These are phyloP conservation scores for Pseudochaenichthys georgianus DNA, from an alignment of 2,797 vertebrate species.

Conservation along the genomic window DNA sequence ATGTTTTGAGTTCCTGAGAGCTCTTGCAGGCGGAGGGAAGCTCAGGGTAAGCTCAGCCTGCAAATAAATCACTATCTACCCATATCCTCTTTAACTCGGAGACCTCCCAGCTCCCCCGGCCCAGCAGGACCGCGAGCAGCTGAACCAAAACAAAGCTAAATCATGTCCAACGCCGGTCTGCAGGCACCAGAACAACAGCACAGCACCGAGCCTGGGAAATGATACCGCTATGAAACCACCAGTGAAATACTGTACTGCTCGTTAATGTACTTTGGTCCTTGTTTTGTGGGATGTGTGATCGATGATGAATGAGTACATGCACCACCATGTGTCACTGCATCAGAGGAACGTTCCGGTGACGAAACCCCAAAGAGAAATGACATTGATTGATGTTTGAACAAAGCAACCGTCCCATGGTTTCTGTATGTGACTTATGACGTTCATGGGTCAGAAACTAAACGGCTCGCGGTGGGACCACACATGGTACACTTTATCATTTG, in stretches of 20 bases:
- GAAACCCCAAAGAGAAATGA: background rate
- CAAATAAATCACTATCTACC: constrained; percentile 65
- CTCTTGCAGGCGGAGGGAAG: constrained; percentile 49
- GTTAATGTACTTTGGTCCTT: too few species aligned
- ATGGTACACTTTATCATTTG: constrained; percentile 21
- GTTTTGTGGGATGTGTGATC: constrained; percentile 1
- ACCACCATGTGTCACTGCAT: background rate
- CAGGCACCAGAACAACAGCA: constrained; percentile 40
- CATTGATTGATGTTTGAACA: constrained; percentile 26
- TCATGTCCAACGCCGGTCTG: constrained; percentile 52
- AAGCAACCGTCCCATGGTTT: constrained; percentile 32
- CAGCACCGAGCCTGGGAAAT: background rate
- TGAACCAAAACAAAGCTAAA: constrained; percentile 67
- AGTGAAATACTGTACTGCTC: too few species aligned
- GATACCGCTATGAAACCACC: too few species aligned
- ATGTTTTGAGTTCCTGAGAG: constrained; percentile 41
- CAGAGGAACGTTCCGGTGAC: background rate
- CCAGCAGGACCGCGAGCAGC: constrained; percentile 52
- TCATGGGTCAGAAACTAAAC: constrained; percentile 27
- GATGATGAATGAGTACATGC: background rate
- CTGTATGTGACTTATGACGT: constrained; percentile 10
- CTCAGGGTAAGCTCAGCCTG: constrained; percentile 59
- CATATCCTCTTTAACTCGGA: constrained; percentile 56
- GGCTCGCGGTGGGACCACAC: constrained; percentile 30
- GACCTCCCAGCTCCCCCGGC: constrained; percentile 63